Conservation (phyloP, 2,797 vertebrate genomes). For the Siniperca scherzeri region DNA sequence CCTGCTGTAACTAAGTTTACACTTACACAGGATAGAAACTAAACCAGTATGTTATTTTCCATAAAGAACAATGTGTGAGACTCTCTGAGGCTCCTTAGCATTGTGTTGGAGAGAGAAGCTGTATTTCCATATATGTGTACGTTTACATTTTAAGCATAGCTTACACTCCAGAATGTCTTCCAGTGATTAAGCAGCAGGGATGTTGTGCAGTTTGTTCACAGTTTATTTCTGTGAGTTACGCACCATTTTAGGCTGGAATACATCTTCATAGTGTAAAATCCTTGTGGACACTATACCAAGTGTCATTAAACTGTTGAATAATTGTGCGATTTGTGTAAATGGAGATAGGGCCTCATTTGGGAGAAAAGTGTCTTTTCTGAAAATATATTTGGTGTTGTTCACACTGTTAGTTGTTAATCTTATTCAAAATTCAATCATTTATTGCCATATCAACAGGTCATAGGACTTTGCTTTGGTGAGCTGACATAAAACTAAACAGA, state of each 20-base stretch:
- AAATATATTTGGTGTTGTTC: not conserved
- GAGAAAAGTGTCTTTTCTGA: not conserved
- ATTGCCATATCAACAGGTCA: not conserved
- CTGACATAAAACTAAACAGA: not conserved
- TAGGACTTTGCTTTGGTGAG: not conserved
- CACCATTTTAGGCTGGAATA: not conserved
- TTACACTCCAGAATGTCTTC: not conserved
- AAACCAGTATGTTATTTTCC: not conserved
- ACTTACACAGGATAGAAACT: not conserved
- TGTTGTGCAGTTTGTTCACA: not conserved
- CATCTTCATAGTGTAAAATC: not conserved
- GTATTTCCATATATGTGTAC: slow-evolving; percentile 30
- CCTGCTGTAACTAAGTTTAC: not conserved
- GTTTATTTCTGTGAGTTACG: not conserved
- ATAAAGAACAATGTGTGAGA: not conserved
- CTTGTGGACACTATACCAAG: not conserved
- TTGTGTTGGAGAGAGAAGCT: slow-evolving; percentile 9
- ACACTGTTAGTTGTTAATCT: not conserved
- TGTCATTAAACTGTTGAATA: not conserved
- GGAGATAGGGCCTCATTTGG: not conserved
- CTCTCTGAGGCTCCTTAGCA: not conserved
- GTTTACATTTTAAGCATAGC: slow-evolving; percentile 33
- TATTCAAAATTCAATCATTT: not conserved
- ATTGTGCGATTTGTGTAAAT: not conserved
- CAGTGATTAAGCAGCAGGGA: not conserved